Evolutionary conservation across 2,113 vertebrate species (phyloP).

Genomic region (Puffinus mauretanicus): DNA sequence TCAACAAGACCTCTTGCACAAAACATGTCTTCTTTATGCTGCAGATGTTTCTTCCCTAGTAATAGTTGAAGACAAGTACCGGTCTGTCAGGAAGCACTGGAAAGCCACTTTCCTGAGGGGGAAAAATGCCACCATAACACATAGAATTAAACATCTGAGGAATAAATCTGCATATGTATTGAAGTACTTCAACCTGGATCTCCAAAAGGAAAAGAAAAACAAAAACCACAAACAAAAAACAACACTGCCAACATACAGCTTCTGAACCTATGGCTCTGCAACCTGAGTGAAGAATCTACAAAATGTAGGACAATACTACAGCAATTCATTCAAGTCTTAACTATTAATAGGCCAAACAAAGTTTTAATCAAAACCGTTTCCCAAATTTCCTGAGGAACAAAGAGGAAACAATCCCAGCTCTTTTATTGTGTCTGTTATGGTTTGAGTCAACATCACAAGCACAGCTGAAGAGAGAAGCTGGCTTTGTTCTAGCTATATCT

Average conservation of each 20-base stretch:
- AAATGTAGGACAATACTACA: neutral
- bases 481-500: neutral
- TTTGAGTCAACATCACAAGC: neutral
- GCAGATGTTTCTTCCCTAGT: neutral
- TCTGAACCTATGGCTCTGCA: neutral
- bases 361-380: neutral
- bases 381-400: neutral
- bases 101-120: neutral
- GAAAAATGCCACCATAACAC: neutral
- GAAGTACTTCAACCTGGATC: neutral
- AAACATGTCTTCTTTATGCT: neutral
- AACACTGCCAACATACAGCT: neutral
- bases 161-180: neutral
- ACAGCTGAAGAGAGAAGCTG: neutral
- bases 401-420: neutral
- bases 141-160: neutral
- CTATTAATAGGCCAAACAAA: neutral
- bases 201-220: neutral
- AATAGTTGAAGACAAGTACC: neutral
- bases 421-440: no score
- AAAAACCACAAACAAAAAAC: neutral
- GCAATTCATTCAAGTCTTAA: neutral
- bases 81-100: neutral
- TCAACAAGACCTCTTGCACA: neutral
- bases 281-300: neutral